phyloP scores from a whole-genome alignment of 2,888 invertebrate species.

The Lampropteryx suffumata region DNA sequence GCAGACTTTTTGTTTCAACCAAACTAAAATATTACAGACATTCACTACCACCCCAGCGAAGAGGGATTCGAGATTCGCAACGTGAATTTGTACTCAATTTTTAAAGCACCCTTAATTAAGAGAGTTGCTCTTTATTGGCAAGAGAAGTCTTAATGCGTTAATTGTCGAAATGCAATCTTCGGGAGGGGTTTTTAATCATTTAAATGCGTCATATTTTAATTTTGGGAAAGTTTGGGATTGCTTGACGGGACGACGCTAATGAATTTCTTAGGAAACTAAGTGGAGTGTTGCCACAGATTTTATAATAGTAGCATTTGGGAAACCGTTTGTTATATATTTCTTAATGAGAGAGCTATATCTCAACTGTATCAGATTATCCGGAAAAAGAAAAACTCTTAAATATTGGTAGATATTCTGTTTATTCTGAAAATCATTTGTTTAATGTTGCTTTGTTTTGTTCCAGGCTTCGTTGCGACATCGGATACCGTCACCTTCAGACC shows the following conservation, averaged over 20 bases:
- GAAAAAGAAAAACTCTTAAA: no score
- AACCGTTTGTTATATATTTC: no score
- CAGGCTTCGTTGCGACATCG: constrained; percentile 75
- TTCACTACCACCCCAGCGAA: constrained; percentile 70
- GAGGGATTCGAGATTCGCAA: constrained; percentile 68
- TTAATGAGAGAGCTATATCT: no score
- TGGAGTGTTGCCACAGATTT: constrained; percentile 7
- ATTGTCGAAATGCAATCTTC: constrained; percentile 82
- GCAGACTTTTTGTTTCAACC: constrained; percentile 75
- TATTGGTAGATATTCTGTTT: no score
- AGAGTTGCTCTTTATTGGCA: constrained; percentile 79
- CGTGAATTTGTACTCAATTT: constrained; percentile 83
- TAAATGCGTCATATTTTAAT: constrained; percentile 74
- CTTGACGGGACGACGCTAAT: constrained; percentile 52
- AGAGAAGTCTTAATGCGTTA: constrained; percentile 80
- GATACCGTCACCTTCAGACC: constrained; percentile 69
- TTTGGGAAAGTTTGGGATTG: constrained; percentile 51
- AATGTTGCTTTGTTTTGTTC: constrained; percentile 53
- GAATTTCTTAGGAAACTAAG: constrained; percentile 47
- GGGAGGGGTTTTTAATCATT: constrained; percentile 75
- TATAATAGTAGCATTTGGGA: not conserved
- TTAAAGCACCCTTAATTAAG: constrained; percentile 81
- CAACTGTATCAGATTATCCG: no score
- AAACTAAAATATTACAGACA: constrained; percentile 82
- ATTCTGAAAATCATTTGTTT: no score